Conservation (phyloP, 2,113 vertebrate genomes). For the Mesembrinibis cayennensis region DNA sequence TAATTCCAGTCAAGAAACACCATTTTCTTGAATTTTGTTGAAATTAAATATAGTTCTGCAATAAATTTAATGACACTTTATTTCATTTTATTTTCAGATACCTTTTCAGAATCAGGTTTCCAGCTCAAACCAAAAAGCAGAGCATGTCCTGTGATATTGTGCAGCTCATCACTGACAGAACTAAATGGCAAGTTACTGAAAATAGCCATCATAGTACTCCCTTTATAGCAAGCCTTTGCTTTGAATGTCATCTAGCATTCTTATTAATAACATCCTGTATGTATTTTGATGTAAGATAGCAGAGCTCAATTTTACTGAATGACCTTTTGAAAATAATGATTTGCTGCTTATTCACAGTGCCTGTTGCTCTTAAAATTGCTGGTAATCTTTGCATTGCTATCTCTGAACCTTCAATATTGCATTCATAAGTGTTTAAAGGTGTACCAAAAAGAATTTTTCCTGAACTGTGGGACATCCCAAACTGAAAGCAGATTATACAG, state of each 20-base stretch:
- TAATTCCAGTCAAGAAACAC: neutral
- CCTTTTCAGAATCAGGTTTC: neutral
- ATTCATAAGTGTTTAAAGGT: neutral
- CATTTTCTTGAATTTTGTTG: neutral
- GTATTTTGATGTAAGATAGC: slow-evolving; percentile 22
- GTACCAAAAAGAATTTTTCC: neutral
- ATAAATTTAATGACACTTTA: neutral
- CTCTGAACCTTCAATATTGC: neutral
- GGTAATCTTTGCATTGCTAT: neutral
- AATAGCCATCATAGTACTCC: neutral
- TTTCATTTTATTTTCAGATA: neutral
- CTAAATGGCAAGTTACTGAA: slow-evolving; percentile 39
- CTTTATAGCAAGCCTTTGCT: neutral
- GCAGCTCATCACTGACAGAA: neutral
- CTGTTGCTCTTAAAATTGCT: neutral
- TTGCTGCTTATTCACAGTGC: slow-evolving; percentile 5
- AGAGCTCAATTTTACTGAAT: slow-evolving; percentile 10
- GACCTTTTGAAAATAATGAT: slow-evolving; percentile 57
- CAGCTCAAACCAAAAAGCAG: neutral
- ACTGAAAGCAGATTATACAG: neutral
- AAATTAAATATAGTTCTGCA: neutral
- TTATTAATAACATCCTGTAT: neutral
- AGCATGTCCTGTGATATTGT: neutral
- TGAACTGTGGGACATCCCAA: neutral
- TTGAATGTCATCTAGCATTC: slow-evolving; percentile 28